Evolutionary conservation across 2,888 invertebrate species (phyloP).

Genomic region (Exocentrus adspersus): DNA sequence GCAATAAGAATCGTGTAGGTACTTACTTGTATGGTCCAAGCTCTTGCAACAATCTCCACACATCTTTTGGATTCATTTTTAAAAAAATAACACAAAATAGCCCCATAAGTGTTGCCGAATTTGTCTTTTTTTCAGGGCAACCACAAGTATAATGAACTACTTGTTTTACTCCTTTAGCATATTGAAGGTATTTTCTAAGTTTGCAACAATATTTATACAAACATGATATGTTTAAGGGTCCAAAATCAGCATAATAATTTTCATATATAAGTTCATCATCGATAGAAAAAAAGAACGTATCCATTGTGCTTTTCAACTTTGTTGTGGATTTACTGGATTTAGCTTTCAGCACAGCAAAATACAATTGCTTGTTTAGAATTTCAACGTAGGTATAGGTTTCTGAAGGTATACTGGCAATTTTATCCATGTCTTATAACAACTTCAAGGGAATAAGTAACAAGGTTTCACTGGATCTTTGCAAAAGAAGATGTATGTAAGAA

Average conservation of each 20-base stretch:
- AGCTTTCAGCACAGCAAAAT: slow-evolving; percentile 76
- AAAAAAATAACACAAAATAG: slow-evolving; percentile 81
- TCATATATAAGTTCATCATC: slow-evolving; percentile 84
- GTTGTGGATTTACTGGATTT: slow-evolving; percentile 70
- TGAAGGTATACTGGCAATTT: slow-evolving; percentile 37
- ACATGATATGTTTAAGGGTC: slow-evolving; percentile 88
- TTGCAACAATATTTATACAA: slow-evolving; percentile 85
- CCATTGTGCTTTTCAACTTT: slow-evolving; percentile 72
- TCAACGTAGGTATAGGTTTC: slow-evolving; percentile 59
- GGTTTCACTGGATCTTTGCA: slow-evolving; percentile 41
- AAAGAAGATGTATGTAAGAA: slow-evolving; percentile 42
- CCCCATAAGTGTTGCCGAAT: slow-evolving; percentile 88
- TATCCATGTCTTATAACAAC: slow-evolving; percentile 58
- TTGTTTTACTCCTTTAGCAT: slow-evolving; percentile 72
- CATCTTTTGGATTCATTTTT: slow-evolving; percentile 76
- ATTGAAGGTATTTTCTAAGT: slow-evolving; percentile 78
- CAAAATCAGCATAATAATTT: slow-evolving; percentile 90
- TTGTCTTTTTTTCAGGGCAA: slow-evolving; percentile 81
- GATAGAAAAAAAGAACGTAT: slow-evolving; percentile 80
- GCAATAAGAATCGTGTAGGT: slow-evolving; percentile 3
- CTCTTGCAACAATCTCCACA: slow-evolving; percentile 70
- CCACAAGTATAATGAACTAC: slow-evolving; percentile 84
- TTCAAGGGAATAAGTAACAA: slow-evolving; percentile 44
- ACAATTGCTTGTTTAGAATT: slow-evolving; percentile 67
- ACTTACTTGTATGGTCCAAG: slow-evolving; percentile 63